Evolutionary conservation across 1,140 invertebrate genomes (phyloP), one percentile per base, ranked within the genome.

Genomic region (Mesaphorura yosii): DNA sequence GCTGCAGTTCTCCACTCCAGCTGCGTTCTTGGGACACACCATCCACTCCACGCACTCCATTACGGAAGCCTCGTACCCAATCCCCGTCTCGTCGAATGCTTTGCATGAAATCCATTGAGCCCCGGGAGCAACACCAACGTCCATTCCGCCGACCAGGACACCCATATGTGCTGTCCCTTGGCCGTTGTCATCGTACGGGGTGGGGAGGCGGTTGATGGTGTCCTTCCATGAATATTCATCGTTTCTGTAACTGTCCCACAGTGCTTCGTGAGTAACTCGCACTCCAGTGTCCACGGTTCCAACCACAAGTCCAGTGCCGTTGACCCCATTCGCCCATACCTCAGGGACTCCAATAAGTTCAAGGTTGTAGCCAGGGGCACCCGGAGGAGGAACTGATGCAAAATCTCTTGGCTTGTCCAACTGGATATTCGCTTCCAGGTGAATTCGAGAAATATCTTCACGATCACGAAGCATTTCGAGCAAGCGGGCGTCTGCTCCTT

Each of bases 221-320:
- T 56, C 54, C 17, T 23, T 40, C 54, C 54, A 56, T 10, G 5
- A 27, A 20, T 48, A 25, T 10, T 20, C 10, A 12, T 25, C 28
- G 15, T 37, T 38, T 3, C 29, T 5, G 23, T 14, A 55, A 29
- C 37, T 55, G 22, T 22, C 38, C 19, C 5, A 5, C 1, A 55
- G 40, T 5, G 46, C 38, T 29, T 48, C 37, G 22, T 54, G 52
- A 2, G 44, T 54, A 37, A 20, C 27, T 10, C 45, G 29, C 1
- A 54, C 52, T 39, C 53, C 53, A 40, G 53, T 39, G 53, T 55
- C 53, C 5, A 49, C 28, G 7, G 15, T 42, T 12, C 25, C 46
- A 7, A 50, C 37, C 6, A 55, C 28, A 5, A 55, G 20, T 29
- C 47, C 47, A 2, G 22, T 19, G n/a, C 47, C 46, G 20, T n/a